These are phyloP conservation scores for Myiopsitta monachus DNA, from an alignment of 2,113 vertebrate genomes.

Conservation along the genomic window DNA sequence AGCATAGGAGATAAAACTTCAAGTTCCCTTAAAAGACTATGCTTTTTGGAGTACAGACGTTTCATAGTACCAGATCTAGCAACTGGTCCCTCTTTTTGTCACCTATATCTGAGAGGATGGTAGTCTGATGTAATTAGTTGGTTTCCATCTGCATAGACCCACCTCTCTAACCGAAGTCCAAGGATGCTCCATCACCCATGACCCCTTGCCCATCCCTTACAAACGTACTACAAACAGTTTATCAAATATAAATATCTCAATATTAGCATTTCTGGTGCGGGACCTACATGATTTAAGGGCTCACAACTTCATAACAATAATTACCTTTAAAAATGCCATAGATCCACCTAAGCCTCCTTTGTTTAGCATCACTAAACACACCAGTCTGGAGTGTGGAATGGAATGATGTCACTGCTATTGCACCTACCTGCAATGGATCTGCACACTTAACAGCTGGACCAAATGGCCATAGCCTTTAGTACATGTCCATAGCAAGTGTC, in stretches of 20 bases:
- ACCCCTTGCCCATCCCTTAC: not conserved
- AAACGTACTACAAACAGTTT: not conserved
- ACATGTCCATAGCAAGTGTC: not conserved
- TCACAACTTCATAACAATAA: not conserved
- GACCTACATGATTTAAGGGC: not conserved
- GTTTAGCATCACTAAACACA: not conserved
- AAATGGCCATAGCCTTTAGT: not conserved
- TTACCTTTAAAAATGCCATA: not conserved
- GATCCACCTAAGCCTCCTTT: not conserved
- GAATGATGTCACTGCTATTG: not conserved
- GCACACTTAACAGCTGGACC: not conserved
- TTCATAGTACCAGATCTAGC: not conserved
- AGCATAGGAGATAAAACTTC: not conserved
- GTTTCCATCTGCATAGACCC: not conserved
- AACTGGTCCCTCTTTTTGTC: not conserved
- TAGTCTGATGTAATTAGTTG: not conserved
- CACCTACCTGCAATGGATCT: not conserved
- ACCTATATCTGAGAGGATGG: accelerated
- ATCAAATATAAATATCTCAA: not conserved
- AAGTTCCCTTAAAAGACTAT: not conserved
- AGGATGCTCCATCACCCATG: not conserved
- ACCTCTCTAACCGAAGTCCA: not conserved
- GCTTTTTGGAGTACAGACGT: not conserved
- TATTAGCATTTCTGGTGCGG: not conserved
- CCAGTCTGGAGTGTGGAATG: not conserved